Percentiles rank a stretch among this genome's conserved stretches.
Evolutionary conservation across 2,888 invertebrate species (phyloP).

Genomic region (Vanessa cardui): DNA sequence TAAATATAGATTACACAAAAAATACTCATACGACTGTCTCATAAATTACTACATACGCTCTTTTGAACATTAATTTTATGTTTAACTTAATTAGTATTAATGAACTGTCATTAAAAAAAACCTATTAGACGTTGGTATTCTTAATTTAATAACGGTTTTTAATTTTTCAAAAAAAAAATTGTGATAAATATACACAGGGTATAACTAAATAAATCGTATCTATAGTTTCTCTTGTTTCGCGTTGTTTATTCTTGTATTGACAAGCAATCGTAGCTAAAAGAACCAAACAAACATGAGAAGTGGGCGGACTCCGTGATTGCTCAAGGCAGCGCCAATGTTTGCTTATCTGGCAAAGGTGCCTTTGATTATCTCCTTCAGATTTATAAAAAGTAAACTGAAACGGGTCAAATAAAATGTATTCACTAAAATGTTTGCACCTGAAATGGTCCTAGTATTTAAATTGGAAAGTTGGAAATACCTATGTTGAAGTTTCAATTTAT

Average conservation of each 20-base stretch:
- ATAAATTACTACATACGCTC: too few relatives aligned
- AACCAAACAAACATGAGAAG: slow-evolving; percentile 62
- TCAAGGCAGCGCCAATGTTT: slow-evolving; percentile 63
- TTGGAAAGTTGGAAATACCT: not conserved
- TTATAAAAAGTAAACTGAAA: slow-evolving; percentile 23
- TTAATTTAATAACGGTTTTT: not conserved
- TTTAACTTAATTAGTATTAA: too few relatives aligned
- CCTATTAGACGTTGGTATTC: too few relatives aligned
- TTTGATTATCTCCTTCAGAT: slow-evolving; percentile 65
- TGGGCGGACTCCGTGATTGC: slow-evolving; percentile 65
- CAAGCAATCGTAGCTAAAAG: slow-evolving; percentile 70
- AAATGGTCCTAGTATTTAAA: not conserved
- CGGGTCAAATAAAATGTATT: slow-evolving; percentile 18
- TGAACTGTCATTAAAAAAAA: not conserved
- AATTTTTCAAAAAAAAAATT: not conserved
- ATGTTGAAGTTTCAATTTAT: too few relatives aligned
- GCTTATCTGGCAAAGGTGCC: slow-evolving; percentile 56
- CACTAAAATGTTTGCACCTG: slow-evolving; percentile 4
- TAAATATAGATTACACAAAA: too few relatives aligned
- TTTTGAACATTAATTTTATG: too few relatives aligned
- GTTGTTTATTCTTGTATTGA: slow-evolving; percentile 71
- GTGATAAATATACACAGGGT: not conserved
- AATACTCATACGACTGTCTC: too few relatives aligned
- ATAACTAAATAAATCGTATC: slow-evolving; percentile 6
- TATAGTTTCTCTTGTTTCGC: slow-evolving; percentile 53